Evolutionary conservation across 2,113 vertebrate genomes (phyloP).

Genomic region (Phocoena sinus): DNA sequence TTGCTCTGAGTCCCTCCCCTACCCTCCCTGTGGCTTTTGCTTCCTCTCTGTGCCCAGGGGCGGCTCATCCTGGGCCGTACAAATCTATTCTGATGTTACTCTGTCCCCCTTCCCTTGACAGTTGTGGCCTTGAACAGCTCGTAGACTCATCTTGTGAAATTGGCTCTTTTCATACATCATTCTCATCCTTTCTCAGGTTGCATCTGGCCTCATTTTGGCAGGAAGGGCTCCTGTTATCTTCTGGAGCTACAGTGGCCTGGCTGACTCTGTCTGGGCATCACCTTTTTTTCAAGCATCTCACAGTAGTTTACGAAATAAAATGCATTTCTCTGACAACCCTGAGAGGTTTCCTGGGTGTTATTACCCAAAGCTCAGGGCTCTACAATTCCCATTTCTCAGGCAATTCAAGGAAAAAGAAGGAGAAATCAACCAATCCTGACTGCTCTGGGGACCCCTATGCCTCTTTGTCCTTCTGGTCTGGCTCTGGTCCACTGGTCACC

Average conservation of each 20-base stretch:
- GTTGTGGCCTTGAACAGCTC: neutral
- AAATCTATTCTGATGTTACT: neutral
- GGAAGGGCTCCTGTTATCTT: neutral
- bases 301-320: neutral
- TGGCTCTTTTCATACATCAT: neutral
- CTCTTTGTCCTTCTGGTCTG: neutral
- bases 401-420: neutral
- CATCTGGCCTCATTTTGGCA: neutral
- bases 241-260: neutral
- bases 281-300: neutral
- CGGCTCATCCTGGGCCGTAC: neutral
- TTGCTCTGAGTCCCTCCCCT: neutral
- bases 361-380: neutral
- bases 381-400: neutral
- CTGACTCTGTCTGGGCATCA: rapidly evolving
- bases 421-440: neutral
- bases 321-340: neutral
- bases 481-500: neutral
- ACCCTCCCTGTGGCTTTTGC: neutral
- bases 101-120: neutral
- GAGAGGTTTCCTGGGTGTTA: neutral
- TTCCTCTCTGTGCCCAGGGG: neutral
- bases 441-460: neutral
- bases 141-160: neutral
- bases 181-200: neutral